Evolutionary conservation across 2,797 vertebrate species (phyloP).

Genomic region (Florisuga fusca): DNA sequence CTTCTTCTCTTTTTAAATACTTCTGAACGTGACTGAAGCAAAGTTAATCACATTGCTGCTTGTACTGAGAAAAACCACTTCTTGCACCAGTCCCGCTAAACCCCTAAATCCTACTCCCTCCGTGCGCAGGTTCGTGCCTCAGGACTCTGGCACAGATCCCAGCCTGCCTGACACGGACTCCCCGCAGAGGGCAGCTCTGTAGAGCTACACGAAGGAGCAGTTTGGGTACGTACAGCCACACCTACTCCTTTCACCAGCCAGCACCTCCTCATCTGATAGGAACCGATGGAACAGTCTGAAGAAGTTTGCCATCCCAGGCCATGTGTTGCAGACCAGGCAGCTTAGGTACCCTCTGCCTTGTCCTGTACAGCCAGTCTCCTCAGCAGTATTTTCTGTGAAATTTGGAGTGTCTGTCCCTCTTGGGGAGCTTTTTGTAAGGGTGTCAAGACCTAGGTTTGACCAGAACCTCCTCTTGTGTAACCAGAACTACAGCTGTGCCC

Average conservation of each 20-base stretch:
- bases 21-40: neutral
- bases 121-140: neutral
- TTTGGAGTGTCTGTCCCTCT: neutral
- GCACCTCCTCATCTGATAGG: neutral
- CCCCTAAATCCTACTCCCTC: neutral
- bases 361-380: neutral
- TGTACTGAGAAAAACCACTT: neutral
- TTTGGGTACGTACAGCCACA: neutral
- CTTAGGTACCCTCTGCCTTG: neutral
- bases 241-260: neutral
- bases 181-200: rapidly evolving
- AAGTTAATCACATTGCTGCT: neutral
- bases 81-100: neutral
- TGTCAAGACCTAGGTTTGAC: neutral
- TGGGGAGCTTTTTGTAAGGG: neutral
- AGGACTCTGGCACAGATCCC: neutral
- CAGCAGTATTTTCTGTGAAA: neutral
- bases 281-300: neutral
- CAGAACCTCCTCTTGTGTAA: neutral
- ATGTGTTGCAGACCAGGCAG: rapidly evolving
- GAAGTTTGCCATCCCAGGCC: neutral
- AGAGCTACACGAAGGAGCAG: neutral
- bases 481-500: rapidly evolving
- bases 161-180: neutral
- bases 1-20: neutral